Evolutionary conservation across 2,888 invertebrate genomes (phyloP), one percentile per base, ranked within the genome.

Genomic region (Axea sp.): DNA sequence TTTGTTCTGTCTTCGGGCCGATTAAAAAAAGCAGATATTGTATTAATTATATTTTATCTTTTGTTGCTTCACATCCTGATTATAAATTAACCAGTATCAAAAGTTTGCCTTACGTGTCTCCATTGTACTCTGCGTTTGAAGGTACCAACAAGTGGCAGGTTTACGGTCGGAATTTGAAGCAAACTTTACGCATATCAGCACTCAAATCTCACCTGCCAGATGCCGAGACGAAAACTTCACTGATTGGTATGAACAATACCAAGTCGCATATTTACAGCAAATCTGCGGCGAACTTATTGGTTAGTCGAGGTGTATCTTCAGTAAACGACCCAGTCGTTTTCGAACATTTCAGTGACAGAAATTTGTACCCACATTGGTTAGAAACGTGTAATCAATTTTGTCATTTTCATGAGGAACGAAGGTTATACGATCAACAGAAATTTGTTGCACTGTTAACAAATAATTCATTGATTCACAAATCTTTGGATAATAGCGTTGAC

Each of bases 1-100:
- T 90, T 45, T 80, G 86, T 1, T 85, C 89, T n/a, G 72, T 88
- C 15, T 88, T 89, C 73, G 89, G 89, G 73, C 89, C 90, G 4
- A 77, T 87, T 9, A 79, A 78, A 51, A 77, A 78, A 53, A 67
- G 77, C 9, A 78, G 78, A 9, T 80, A 82, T 69, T 77, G 72
- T 71, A 49, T 83, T 8, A 78, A 82, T 78, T 79, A 80, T 14
- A 75, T 90, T 14, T 80, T 88, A 11, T 83, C 86, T 11, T 82
- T 86, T 41, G 76, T 89, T 31, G 84, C 87, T n/a, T 81, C 89
- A 0, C 89, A 90, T 82, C 88, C 89, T 3, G 81, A 79, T n/a
- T 89, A 88, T 68, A 90, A 89, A 82, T 84, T 89, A 26, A 81
- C 89, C 15, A 88, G 87, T 28, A 84, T 90, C 12, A 88, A 85